Conservation (phyloP, 2,888 invertebrate genomes). For the Cephus runcator region DNA sequence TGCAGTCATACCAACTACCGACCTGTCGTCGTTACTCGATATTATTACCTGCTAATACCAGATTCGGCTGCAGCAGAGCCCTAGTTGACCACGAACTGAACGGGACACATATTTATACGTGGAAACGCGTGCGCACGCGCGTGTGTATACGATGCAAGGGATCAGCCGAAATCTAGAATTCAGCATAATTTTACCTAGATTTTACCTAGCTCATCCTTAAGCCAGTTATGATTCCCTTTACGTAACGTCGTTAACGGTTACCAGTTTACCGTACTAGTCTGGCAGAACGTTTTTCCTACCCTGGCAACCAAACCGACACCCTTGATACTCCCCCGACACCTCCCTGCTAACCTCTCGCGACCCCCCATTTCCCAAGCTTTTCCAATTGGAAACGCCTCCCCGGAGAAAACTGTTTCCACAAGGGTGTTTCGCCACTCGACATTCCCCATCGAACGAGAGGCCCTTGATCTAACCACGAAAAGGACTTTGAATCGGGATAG, state of each 20-base stretch:
- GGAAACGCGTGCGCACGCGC: background rate
- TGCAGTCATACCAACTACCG: background rate
- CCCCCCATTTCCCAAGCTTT: conserved; percentile 11
- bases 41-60: conserved; percentile 50
- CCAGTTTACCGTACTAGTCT: background rate
- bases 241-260: background rate
- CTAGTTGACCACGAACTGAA: background rate
- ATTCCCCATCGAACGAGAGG: background rate
- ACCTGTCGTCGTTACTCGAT: conserved; percentile 43
- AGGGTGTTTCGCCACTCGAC: background rate
- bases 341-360: background rate
- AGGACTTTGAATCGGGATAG: background rate
- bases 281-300: conserved; percentile 6
- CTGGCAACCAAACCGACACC: conserved; percentile 17
- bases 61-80: conserved; percentile 25
- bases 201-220: background rate
- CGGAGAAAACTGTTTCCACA: background rate
- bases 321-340: conserved; percentile 2
- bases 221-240: background rate
- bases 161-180: background rate
- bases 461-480: too few species aligned
- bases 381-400: conserved; percentile 1
- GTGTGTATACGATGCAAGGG: background rate
- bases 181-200: background rate
- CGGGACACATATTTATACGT: background rate